These are phyloP conservation scores for Heliocidaris tuberculata DNA, from an alignment of 35 echinoderm and acorn worm species.

Conservation along the genomic window DNA sequence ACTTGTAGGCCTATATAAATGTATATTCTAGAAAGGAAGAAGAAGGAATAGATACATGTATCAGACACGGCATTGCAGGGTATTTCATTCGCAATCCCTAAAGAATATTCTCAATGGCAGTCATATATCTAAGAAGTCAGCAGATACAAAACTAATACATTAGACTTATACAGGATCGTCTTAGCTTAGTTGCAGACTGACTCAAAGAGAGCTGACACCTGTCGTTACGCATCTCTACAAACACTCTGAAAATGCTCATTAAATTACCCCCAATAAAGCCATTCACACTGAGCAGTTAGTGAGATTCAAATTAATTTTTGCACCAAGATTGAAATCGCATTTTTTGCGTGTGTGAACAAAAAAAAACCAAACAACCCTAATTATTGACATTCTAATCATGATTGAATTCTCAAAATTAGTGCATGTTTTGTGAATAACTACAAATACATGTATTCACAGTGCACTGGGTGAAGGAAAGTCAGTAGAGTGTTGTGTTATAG, in stretches of 20 bases:
- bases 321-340: neutral
- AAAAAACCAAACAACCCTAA: too few relatives aligned
- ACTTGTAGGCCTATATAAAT: too few relatives aligned
- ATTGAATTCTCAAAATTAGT: too few relatives aligned
- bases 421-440: too few relatives aligned
- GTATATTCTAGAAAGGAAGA: too few relatives aligned
- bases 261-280: neutral
- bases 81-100: neutral
- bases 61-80: neutral
- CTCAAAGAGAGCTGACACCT: neutral
- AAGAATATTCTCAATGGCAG: neutral
- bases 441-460: too few relatives aligned
- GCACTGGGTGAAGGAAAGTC: too few relatives aligned
- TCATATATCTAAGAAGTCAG: neutral
- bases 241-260: neutral
- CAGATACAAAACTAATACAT: neutral
- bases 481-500: too few relatives aligned
- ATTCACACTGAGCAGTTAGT: neutral
- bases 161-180: neutral
- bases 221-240: neutral
- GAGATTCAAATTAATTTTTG: neutral
- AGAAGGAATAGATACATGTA: neutral
- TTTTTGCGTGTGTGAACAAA: neutral
- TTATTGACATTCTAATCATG: too few relatives aligned
- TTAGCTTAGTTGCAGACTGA: neutral